Base-by-base conservation (phyloP, 2,113 vertebrate species). In the Zeus faber region DNA sequence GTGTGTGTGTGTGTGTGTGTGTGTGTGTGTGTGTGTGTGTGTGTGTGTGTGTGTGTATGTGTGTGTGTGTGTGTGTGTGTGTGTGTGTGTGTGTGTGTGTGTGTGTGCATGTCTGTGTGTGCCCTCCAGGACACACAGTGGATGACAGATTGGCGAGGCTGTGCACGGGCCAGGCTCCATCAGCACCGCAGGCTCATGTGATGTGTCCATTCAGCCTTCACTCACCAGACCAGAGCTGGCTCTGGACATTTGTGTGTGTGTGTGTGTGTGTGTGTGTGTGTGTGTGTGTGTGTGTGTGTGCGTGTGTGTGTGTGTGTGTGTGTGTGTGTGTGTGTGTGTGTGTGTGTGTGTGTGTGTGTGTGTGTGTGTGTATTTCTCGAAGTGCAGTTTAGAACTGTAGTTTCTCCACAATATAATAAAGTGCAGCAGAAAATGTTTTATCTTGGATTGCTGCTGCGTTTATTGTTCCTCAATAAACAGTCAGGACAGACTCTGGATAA, bases 71-170 rank as follows among this genome's bases (percentile, higher is more conserved):
- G 35, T 31, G 21, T 37, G 20, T 13, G 45, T 25, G 46, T 17
- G 23, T n/a, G 21, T 3, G 46, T 18, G 3, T 31, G 5, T 55
- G 62, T 48, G 27, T 58, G 51, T 63, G 46, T 61, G 51, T 26
- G 33, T 44, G 66, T 50, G 50, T 67, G 59, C 52, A 45, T 58
- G 37, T 69, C 49, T 65, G 51, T 53, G 39, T 55, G 50, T 52
- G 55, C 54, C 49, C 58, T 55, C 46, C 57, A 54, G 65, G 77
- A 59, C 58, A 54, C 62, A 59, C 62, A 52, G 49, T 25, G 52
- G 76, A 77, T 76, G 79, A 76, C 74, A 76, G 79, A 82, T 76
- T 78, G 82, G 79, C 79, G 57, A 65, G 72, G 76, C 71, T 70
- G 49, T 26, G 55, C 50, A 62, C 67, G 76, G 79, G 81, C 79